Evolutionary conservation across 2,113 vertebrate species (phyloP).

Genomic region (Chauna torquata): DNA sequence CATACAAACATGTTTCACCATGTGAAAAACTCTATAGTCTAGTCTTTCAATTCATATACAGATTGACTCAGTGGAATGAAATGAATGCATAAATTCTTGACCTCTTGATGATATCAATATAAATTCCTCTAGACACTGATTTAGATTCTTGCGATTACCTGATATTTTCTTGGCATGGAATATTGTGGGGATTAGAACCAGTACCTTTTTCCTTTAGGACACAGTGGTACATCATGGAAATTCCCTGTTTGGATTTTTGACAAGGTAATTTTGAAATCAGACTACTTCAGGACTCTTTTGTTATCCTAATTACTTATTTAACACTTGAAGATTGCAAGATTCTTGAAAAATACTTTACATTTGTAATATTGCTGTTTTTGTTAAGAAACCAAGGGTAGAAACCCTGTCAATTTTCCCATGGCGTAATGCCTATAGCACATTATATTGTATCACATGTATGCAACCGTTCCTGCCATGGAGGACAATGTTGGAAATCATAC

Average conservation of each 20-base stretch:
- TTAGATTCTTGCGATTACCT: neutral
- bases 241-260: too few relatives aligned
- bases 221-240: neutral
- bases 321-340: neutral
- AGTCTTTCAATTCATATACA: neutral
- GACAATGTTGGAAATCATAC: neutral
- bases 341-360: neutral
- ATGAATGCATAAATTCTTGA: neutral
- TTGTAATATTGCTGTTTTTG: neutral
- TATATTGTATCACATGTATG: neutral
- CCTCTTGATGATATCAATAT: neutral
- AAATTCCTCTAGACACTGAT: neutral
- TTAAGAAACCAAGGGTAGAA: neutral
- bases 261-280: neutral
- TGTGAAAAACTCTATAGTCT: neutral
- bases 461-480: neutral
- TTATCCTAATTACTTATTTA: neutral
- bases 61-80: neutral
- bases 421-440: neutral
- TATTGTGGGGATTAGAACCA: neutral
- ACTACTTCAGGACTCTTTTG: neutral
- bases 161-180: neutral
- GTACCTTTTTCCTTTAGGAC: neutral
- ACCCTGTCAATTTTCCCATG: neutral
- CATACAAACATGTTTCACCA: accelerated